These are phyloP conservation scores for Caenorhabditis panamensis DNA, from an alignment of 2,888 invertebrate species.

Conservation along the genomic window DNA sequence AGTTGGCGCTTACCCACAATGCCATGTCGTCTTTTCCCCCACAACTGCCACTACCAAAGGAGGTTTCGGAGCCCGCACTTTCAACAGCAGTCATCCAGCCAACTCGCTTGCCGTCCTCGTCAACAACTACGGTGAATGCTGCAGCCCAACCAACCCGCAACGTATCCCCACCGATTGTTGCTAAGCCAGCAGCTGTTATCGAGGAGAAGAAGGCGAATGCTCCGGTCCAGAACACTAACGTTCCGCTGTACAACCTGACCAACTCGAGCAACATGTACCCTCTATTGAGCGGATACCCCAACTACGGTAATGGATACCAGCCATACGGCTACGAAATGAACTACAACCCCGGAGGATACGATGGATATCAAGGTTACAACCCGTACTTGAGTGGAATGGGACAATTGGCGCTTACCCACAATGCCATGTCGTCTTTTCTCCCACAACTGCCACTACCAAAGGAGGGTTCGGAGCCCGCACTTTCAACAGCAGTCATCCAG, in stretches of 20 bases:
- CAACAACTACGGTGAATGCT: neutral
- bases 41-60: slow-evolving; percentile 41
- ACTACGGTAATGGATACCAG: slow-evolving; percentile 25
- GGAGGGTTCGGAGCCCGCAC: slow-evolving; percentile 38
- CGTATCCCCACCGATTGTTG: too few species aligned
- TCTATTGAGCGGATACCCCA: slow-evolving; percentile 21
- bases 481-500: slow-evolving; percentile 45
- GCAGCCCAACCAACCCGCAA: too few species aligned
- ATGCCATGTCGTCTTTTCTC: slow-evolving; percentile 19
- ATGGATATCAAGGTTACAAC: slow-evolving; percentile 14
- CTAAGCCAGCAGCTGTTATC: neutral
- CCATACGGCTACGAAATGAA: slow-evolving; percentile 35
- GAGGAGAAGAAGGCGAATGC: slow-evolving; percentile 7
- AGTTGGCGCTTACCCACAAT: slow-evolving; percentile 29
- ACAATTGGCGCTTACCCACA: slow-evolving; percentile 34
- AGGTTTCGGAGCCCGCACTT: slow-evolving; percentile 39
- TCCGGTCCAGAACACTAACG: slow-evolving; percentile 12
- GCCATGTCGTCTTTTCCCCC: slow-evolving; percentile 31
- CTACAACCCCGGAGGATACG: slow-evolving; percentile 14
- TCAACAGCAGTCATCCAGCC: slow-evolving; percentile 51
- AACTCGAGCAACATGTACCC: slow-evolving; percentile 51
- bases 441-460: slow-evolving; percentile 32
- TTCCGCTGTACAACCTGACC: slow-evolving; percentile 57
- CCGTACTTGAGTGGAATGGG: slow-evolving; percentile 42
- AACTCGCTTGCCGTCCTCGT: slow-evolving; percentile 25